Conservation (phyloP, 2,888 invertebrate genomes). For the Sarcophaga rosellei region DNA sequence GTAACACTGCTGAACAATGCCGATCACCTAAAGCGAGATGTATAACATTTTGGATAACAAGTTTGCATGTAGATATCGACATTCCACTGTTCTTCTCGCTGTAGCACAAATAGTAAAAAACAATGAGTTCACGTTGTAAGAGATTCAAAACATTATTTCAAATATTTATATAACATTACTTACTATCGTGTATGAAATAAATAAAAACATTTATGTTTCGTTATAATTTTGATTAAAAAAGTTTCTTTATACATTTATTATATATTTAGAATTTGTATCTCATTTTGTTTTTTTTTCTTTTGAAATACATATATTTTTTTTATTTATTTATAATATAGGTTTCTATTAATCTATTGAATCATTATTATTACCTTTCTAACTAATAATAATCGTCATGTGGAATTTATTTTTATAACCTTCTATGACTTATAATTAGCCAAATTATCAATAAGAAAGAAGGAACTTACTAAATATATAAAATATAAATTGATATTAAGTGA, state of each 20-base stretch:
- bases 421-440: slow-evolving; percentile 52
- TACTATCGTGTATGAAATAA: background rate
- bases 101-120: too few relatives aligned
- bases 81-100: too few relatives aligned
- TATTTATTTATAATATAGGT: slow-evolving; percentile 35
- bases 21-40: too few relatives aligned
- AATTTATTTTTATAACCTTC: slow-evolving; percentile 59
- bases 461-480: too few relatives aligned
- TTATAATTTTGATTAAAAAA: slow-evolving; percentile 62
- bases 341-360: slow-evolving; percentile 33
- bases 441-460: background rate
- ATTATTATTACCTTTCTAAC: slow-evolving; percentile 33
- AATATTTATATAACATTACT: too few relatives aligned
- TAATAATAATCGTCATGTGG: slow-evolving; percentile 42
- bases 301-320: slow-evolving; percentile 22
- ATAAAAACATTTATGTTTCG: slow-evolving; percentile 25
- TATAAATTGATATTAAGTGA: too few relatives aligned
- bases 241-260: slow-evolving; percentile 57
- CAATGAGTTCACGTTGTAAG: too few relatives aligned
- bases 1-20: too few relatives aligned
- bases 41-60: too few relatives aligned
- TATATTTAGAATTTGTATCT: slow-evolving; percentile 56
- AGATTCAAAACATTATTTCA: too few relatives aligned
- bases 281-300: slow-evolving; percentile 21
- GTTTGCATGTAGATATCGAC: too few relatives aligned